Evolutionary conservation across 2,888 invertebrate species (phyloP), one percentile per base, ranked within the genome.

Genomic region (Trachelus tabidus): DNA sequence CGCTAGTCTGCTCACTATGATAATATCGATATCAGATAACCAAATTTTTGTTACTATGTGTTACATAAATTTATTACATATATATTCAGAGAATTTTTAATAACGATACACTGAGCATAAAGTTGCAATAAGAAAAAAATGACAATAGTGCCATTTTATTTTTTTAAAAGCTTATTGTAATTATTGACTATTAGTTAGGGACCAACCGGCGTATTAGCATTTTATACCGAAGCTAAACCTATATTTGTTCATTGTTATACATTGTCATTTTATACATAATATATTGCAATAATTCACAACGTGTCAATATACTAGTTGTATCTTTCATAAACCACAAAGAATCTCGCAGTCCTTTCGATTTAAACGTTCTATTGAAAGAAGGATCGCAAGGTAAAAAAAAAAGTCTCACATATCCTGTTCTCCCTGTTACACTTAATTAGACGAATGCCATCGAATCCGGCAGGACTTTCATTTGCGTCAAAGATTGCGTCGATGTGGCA

Each of bases 71-170:
- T 69, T 34, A 71, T 75, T 77, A 77, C 23, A 34, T 34, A 73
- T 34, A 73, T 73, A 34, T 73, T 33, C 23, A 68, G 40, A 40
- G 73, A 77, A 68, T 68, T 77, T 77, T 73, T 35, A 40, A 77
- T 33, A 77, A 75, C 30, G 69, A 69, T 68, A 31, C 33, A 75
- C 73, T 33, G 68, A 75, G n/a, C 73, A 76, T 76, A 33, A 73
- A 76, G 75, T 37, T 75, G 37, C 75, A 33, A 69, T 73, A 56
- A 78, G 69, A 12, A 77, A 73, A 73, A 77, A 73, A 79, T 69
- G 75, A 77, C 68, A 40, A 79, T 82, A 83, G 83, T 86, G 86
- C 84, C 86, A 86, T 87, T 85, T 81, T 73, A 76, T 83, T 81
- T 81, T 77, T 68, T 80, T 82, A 81, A 40, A 40, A 81, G 80